These are phyloP conservation scores for Bicyclus anynana DNA, from an alignment of 1,140 invertebrate species.

Conservation along the genomic window DNA sequence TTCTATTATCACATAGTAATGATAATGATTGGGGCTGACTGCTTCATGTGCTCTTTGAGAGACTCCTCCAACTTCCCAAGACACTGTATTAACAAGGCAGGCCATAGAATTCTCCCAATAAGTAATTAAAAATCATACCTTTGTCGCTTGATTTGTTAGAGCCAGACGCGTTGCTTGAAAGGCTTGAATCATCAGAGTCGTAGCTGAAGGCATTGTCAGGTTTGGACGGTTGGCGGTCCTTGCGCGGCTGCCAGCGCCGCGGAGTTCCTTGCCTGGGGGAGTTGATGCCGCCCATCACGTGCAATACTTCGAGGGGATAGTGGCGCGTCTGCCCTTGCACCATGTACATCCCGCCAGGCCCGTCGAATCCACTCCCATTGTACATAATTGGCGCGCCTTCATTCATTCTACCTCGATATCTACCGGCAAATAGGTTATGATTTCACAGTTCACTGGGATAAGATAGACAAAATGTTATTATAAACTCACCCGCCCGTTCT, in stretches of 20 bases:
- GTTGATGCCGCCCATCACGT: constrained; percentile 32
- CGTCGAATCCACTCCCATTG: constrained; percentile 46
- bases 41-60: no score
- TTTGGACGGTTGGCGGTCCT: constrained; percentile 36
- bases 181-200: constrained; percentile 73
- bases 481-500: constrained; percentile 49
- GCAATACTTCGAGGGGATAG: constrained; percentile 44
- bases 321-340: constrained; percentile 42
- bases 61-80: no score
- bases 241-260: constrained; percentile 50
- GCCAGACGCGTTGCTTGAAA: constrained; percentile 70
- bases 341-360: constrained; percentile 44
- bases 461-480: constrained; percentile 18
- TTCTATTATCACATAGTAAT: no score
- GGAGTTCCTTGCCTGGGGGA: constrained; percentile 46
- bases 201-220: constrained; percentile 60
- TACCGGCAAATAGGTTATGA: constrained; percentile 26
- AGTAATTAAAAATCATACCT: constrained; percentile 37
- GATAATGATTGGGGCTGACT: no score
- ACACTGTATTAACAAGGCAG: no score
- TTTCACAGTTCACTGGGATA: constrained; percentile 6
- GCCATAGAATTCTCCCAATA: no score
- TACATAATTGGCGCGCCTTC: constrained; percentile 61
- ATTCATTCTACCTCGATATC: constrained; percentile 50
- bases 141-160: constrained; percentile 68